Base-by-base conservation (phyloP, 2,888 invertebrate species). In the Sarcophaga caerulescens region DNA sequence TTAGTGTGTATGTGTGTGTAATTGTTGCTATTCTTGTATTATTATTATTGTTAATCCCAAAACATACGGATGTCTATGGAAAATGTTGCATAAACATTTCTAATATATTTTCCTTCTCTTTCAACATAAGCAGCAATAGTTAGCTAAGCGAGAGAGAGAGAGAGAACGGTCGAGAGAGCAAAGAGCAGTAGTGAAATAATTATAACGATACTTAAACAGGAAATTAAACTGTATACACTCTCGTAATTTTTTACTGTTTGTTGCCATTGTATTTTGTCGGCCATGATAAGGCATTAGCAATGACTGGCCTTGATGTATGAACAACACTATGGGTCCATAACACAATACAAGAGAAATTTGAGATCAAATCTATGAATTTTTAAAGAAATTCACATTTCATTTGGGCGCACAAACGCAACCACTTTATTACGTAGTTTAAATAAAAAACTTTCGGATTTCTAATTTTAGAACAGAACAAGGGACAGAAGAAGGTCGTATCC, bases 211-310 rank as follows among this genome's bases (percentile, higher is more conserved):
- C 52, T 68, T 78, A 74, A 44, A 78, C 78, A 74, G 83, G 83
- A 83, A 78, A 83, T 83, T 83, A 83, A 78, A 78, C 62, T 74
- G 74, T 65, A 59, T 71, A 71, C 47, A 81, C 59, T 74, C 66
- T 80, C 63, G 14, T 73, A 52, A 52, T 52, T 60, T 60, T 60
- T n/a, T 60, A 21, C n/a, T 11, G 2, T 19, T 19, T 21, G 10
- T 60, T 60, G 60, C 19, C 21, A 21, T 21, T 60, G 21, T 60
- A n/a, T n/a, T 12, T 60, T 60, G 21, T 60, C 14, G 21, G 10
- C 19, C 21, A 60, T n/a, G 21, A 60, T 60, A 21, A 60, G 14
- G 19, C 60, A 57, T 57, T 35, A 52, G 52, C 12, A 52, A 52
- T 52, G 4, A 17, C 52, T 52, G 52, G 17, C 52, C 17, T 52